Evolutionary conservation across 2,113 vertebrate species (phyloP).

Genomic region (Terrapene triunguis): DNA sequence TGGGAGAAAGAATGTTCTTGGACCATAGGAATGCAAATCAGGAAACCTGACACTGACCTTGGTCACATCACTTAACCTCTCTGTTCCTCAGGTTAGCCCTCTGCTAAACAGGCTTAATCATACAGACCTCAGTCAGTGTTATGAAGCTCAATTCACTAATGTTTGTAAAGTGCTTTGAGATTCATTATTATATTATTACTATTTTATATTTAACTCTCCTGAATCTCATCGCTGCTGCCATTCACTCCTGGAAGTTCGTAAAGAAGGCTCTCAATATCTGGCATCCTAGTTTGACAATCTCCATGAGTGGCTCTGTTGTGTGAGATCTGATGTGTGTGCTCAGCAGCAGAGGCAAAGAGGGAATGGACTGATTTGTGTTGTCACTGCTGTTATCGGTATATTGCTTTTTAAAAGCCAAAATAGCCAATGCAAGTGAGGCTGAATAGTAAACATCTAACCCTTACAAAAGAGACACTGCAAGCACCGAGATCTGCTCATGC

Average conservation of each 20-base stretch:
- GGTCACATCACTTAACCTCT: constrained; percentile 17
- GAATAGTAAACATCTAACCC: not conserved
- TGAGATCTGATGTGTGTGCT: constrained; percentile 40
- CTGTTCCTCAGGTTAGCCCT: constrained; percentile 19
- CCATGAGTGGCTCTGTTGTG: constrained; percentile 35
- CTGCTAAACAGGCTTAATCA: constrained; percentile 9
- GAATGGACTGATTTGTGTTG: not conserved
- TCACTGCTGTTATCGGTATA: not conserved
- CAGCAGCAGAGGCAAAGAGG: constrained; percentile 56
- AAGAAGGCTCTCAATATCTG: constrained; percentile 28
- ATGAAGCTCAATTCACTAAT: constrained; percentile 33
- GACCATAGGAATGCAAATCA: not conserved
- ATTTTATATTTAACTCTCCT: not conserved
- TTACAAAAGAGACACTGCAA: not conserved
- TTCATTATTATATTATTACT: not conserved
- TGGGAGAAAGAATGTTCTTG: not conserved
- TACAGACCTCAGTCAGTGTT: not conserved
- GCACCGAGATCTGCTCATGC: not conserved
- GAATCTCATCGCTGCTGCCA: constrained; percentile 30
- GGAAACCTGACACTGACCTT: not conserved
- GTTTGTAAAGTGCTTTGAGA: constrained; percentile 45
- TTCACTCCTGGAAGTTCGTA: constrained; percentile 49
- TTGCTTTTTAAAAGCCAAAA: constrained; percentile 38
- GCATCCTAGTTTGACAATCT: not conserved
- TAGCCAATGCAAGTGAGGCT: not conserved